phyloP scores from a whole-genome alignment of 2,113 vertebrate species.

The Emydura subglobosa region DNA sequence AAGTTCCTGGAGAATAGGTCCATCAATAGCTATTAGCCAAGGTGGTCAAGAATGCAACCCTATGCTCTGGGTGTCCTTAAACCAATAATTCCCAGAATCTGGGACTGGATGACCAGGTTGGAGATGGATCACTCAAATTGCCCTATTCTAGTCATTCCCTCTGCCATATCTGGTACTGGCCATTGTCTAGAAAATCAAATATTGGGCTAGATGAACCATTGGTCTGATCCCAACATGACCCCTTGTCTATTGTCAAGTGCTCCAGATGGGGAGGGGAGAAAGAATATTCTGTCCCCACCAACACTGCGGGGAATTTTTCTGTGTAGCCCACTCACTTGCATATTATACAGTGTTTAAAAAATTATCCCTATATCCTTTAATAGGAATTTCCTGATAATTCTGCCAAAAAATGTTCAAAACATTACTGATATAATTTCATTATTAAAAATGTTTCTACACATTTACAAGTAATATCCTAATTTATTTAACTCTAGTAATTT shows the following conservation, averaged over 20 bases:
- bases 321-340: background rate
- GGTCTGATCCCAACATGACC: no score
- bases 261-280: background rate
- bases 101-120: no score
- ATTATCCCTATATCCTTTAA: background rate
- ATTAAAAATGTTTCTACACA: background rate
- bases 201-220: no score
- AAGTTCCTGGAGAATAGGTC: background rate
- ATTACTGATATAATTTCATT: background rate
- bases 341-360: background rate
- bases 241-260: no score
- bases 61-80: background rate
- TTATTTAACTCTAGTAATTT: background rate
- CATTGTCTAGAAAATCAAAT: no score
- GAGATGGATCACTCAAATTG: no score
- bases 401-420: background rate
- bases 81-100: background rate
- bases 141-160: background rate
- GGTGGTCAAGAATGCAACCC: background rate
- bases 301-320: background rate
- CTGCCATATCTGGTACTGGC: no score
- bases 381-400: background rate
- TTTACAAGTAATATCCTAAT: background rate
- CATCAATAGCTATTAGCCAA: background rate
- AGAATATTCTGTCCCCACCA: background rate